Evolutionary conservation across 2,113 vertebrate species (phyloP).

Genomic region (Mirza zaza): DNA sequence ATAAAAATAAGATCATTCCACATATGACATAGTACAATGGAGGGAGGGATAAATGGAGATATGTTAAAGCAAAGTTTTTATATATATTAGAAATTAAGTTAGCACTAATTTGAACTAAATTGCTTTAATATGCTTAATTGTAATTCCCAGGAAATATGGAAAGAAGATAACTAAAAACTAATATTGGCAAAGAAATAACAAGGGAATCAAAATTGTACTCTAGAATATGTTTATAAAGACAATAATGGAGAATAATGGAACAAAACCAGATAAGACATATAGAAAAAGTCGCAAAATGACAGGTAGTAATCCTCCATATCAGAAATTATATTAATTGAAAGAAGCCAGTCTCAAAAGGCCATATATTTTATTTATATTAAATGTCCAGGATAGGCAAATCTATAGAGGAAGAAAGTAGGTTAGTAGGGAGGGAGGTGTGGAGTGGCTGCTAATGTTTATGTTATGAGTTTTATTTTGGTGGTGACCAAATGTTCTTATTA

Average conservation of each 20-base stretch:
- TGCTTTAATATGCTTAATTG: neutral
- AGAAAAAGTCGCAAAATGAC: neutral
- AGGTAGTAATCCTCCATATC: neutral
- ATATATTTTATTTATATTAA: neutral
- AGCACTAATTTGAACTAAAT: neutral
- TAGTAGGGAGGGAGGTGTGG: neutral
- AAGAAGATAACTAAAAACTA: neutral
- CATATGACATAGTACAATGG: neutral
- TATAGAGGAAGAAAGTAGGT: neutral
- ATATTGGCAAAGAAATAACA: neutral
- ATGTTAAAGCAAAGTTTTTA: neutral
- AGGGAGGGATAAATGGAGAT: neutral
- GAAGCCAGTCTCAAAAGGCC: neutral
- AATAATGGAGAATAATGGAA: neutral
- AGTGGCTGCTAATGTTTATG: neutral
- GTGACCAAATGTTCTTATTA: neutral
- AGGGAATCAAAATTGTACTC: neutral
- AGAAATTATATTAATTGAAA: neutral
- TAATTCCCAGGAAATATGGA: neutral
- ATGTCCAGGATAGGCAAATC: neutral
- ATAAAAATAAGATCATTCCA: neutral
- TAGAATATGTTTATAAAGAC: neutral
- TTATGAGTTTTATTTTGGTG: neutral
- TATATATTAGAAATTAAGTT: neutral
- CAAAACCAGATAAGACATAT: neutral